These are phyloP conservation scores for Melipona bicolor DNA, from an alignment of 2,888 invertebrate species.

Conservation along the genomic window DNA sequence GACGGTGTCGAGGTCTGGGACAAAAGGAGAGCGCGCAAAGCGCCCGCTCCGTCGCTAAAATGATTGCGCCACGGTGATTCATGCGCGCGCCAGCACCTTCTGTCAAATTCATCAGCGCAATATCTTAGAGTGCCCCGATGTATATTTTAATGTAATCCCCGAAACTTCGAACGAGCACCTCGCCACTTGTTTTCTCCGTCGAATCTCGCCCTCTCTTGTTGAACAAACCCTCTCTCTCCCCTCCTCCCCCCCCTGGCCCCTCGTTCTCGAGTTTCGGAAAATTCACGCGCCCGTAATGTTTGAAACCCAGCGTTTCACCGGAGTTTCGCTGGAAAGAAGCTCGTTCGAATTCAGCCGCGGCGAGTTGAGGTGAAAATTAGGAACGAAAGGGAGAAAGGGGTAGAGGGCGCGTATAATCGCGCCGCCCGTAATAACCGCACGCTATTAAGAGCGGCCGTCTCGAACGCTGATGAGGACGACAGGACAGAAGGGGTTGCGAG, in stretches of 20 bases:
- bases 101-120: constrained; percentile 55
- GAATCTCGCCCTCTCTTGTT: no score
- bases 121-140: constrained; percentile 61
- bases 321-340: not conserved
- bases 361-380: constrained; percentile 53
- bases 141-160: constrained; percentile 65
- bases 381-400: constrained; percentile 34
- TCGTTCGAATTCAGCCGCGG: constrained; percentile 3
- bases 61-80: constrained; percentile 46
- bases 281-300: no score
- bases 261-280: not conserved
- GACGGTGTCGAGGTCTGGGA: not conserved
- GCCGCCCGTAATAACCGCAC: constrained; percentile 58
- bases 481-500: not conserved
- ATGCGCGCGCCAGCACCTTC: constrained; percentile 16
- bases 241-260: not conserved
- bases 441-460: constrained; percentile 55
- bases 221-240: no score
- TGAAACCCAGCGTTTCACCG: not conserved
- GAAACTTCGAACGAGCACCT: not conserved
- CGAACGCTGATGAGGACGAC: constrained; percentile 20
- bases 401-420: constrained; percentile 59
- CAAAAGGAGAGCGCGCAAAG: constrained; percentile 28
- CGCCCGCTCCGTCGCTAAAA: constrained; percentile 41
- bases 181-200: no score